A percentile compares a stretch with the other conserved stretches of the same genome.
phyloP scores from a whole-genome alignment of 2,888 invertebrate species.

The Celastrina argiolus region DNA sequence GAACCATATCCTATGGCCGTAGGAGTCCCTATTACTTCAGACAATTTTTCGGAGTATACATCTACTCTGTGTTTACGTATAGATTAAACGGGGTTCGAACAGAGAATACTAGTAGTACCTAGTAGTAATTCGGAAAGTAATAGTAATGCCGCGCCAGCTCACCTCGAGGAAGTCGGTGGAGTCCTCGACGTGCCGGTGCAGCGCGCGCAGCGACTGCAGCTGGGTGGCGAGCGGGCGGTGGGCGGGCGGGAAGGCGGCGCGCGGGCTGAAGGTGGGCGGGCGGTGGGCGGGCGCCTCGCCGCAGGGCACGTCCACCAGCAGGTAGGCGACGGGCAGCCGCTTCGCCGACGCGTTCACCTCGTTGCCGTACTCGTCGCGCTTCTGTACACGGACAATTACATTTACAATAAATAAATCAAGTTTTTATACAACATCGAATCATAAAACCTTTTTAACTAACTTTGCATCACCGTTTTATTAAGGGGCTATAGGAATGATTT shows the following conservation, averaged over 20 bases:
- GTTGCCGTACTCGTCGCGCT: constrained; percentile 98
- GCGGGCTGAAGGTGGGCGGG: constrained; percentile 35
- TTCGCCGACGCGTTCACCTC: constrained; percentile 95
- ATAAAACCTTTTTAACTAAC: no score
- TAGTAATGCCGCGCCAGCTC: background rate
- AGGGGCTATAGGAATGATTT: no score
- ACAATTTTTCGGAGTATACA: no score
- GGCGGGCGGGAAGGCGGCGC: constrained; percentile 56
- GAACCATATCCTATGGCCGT: no score
- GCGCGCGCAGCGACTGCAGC: constrained; percentile 55
- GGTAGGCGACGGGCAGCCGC: constrained; percentile 97
- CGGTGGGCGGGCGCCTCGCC: constrained; percentile 84
- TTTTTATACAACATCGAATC: no score
- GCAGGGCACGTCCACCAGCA: constrained; percentile 95
- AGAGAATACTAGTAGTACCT: no score
- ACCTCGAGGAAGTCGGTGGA: constrained; percentile 78
- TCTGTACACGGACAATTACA: constrained; percentile 81
- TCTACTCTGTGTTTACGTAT: no score
- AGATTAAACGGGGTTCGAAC: no score
- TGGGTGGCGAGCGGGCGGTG: constrained; percentile 51
- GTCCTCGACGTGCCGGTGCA: constrained; percentile 51
- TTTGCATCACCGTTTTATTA: no score
- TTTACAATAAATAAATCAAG: no score
- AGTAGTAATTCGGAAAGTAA: no score
- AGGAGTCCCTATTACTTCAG: no score